Base-by-base conservation (phyloP, 2,888 invertebrate species). In the Drosophila borborema region DNA sequence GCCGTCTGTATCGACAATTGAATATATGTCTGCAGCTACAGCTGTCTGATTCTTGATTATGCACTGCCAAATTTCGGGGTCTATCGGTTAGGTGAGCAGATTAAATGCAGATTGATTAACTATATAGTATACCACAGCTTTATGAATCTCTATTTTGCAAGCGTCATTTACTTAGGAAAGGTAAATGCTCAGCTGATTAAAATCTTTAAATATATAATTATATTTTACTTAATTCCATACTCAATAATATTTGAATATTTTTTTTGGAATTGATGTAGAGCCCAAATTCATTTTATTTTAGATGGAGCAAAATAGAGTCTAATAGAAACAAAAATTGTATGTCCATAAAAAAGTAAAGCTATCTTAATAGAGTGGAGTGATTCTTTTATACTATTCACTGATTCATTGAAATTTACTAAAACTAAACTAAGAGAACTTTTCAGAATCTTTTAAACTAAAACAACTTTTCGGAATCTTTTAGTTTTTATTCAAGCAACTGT, bases 1-100 rank as follows among this genome's bases (percentile, higher is more conserved):
- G 18, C 34, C 20, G 54, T 18, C n/a, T 23, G 31, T 48, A 48
- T 36, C 54, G 67, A 51, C 48, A 67, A 67, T 67, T 49, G 49
- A 65, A 66, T 55, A 46, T 53, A 45, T 54, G 31, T 59, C 51
- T 73, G 45, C 54, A 77, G 36, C 54, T 49, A 63, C 45, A 63
- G 40, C 34, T 77, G 43, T 53, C 51, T 56, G 38, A 36, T 23
- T 51, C 23, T 28, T 40, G n/a, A 14, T 49, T 28, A 64, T 53
- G 31, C 45, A 4, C 36, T 12, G 14, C 8, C 12, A 18, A 7
- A 12, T 12, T 3, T 8, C 3, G 4, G 49, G 18, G 49, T 16
- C 18, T 40, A 31, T 60, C 40, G 34, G 48, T 7, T 38, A 38
- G n/a, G 18, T 14, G 41, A 23, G 9, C n/a, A n/a, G 2, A 16